Evolutionary conservation across 2,113 vertebrate genomes (phyloP), one percentile per base, ranked within the genome.

Genomic region (Eretmochelys imbricata): DNA sequence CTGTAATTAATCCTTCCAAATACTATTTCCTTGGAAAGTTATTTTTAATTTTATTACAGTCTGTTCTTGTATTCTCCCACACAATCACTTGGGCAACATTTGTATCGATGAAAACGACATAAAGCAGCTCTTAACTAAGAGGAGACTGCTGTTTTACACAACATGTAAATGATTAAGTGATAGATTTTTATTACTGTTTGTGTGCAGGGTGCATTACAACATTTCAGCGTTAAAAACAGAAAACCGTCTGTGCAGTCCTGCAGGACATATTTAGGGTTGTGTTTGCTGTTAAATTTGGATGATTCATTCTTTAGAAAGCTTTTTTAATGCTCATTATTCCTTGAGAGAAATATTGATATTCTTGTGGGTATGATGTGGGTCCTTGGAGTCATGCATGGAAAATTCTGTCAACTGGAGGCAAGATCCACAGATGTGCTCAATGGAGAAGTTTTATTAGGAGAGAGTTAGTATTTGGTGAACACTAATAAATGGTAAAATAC

Each of bases 1-100:
- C 97, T 96, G 97, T 98, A 98, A 98, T 97, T 98, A 98, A 98
- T 98, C 97, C 96, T 97, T 97, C 97, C 96, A 97, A 97, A 97
- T 97, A 97, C 97, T 97, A 96, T 98, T 98, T 98, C 97, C 97
- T 98, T 98, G 96, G 90, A 97, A 98, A 98, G 98, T 97, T 98
- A 97, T 98, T 98, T 97, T 98, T 97, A 95, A 97, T 98, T 98
- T 98, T 97, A 98, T 97, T 95, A 96, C 97, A 80, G 96, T 95
- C 97, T 98, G 97, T 95, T 97, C 96, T 96, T 98, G 96, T 95
- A 95, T 98, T 98, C 97, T 97, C 96, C 94, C 95, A 97, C 91
- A 95, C 89, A 91, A 97, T 97, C 96, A 83, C 96, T 97, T 95
- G 97, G 96, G 96, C 97, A 94, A 93, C 89, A 95, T 97, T 98